Conservation (phyloP, 2,797 vertebrate species). For the Bucorvus abyssinicus region DNA sequence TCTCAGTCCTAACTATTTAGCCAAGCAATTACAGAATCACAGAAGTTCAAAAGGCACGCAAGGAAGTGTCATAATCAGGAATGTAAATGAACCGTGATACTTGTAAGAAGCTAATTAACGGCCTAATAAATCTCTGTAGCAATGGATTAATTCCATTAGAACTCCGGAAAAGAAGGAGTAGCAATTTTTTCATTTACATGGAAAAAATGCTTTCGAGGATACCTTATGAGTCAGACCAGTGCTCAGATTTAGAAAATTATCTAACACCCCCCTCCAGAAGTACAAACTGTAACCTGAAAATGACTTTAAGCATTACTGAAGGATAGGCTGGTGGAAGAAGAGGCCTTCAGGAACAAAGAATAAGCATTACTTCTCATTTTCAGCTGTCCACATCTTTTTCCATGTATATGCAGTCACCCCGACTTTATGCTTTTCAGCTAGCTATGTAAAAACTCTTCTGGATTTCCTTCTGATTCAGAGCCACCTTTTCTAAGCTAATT, state of each 20-base stretch:
- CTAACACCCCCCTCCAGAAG: neutral
- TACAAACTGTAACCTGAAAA: constrained; percentile 6
- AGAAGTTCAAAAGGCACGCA: constrained; percentile 17
- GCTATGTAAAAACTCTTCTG: neutral
- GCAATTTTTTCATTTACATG: neutral
- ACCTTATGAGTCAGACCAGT: neutral
- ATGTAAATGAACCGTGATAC: constrained; percentile 19
- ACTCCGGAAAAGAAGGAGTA: neutral
- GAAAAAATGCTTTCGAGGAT: neutral
- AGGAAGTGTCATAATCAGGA: constrained; percentile 38
- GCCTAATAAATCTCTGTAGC: constrained; percentile 5
- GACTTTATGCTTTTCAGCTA: neutral
- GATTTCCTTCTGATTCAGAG: neutral
- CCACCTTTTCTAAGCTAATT: neutral
- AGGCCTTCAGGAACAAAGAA: neutral
- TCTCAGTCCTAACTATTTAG: neutral
- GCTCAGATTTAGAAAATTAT: constrained; percentile 4
- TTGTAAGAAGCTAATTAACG: constrained; percentile 45
- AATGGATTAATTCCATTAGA: constrained; percentile 38
- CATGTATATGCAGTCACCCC: neutral
- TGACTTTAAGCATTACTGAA: neutral
- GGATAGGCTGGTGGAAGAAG: neutral
- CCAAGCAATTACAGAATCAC: constrained; percentile 8
- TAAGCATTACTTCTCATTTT: neutral
- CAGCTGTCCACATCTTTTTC: neutral